Percentiles rank a stretch among this genome's conserved stretches.
Conservation (phyloP, 2,113 vertebrate species). For the Alethe diademata region DNA sequence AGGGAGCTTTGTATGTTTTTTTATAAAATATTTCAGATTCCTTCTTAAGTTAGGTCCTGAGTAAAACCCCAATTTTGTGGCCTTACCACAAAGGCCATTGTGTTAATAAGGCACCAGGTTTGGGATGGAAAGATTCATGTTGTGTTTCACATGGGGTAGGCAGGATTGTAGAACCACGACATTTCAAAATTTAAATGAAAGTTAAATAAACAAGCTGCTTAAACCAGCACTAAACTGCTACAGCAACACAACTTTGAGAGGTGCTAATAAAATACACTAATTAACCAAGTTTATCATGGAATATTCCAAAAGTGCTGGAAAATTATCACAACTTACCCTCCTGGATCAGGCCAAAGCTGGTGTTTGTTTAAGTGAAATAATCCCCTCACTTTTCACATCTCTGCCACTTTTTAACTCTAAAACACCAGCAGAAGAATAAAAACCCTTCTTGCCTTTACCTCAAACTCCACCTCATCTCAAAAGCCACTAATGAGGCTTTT, state of each 20-base stretch:
- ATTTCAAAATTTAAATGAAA: not conserved
- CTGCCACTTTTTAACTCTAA: not conserved
- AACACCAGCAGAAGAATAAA: not conserved
- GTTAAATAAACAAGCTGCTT: fast-evolving
- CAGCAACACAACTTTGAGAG: not conserved
- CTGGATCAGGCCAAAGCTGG: not conserved
- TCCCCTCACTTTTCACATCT: not conserved
- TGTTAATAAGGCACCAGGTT: fast-evolving
- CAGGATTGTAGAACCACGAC: fast-evolving
- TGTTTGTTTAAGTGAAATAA: not conserved
- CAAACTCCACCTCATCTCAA: not conserved
- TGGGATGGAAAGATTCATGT: fast-evolving
- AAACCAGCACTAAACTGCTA: not conserved
- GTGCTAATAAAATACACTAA: not conserved
- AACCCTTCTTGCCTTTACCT: not conserved
- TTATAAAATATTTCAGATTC: fast-evolving
- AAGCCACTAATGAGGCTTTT: not conserved
- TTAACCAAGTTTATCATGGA: not conserved
- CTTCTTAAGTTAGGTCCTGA: fast-evolving
- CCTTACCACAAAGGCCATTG: fast-evolving
- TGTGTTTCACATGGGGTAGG: not conserved
- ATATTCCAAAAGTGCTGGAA: not conserved
- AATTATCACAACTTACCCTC: not conserved
- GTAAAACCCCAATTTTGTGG: not conserved
- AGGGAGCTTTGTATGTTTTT: fast-evolving